Evolutionary conservation across 2,888 invertebrate genomes (phyloP).

Genomic region (Drosophila eohydei): DNA sequence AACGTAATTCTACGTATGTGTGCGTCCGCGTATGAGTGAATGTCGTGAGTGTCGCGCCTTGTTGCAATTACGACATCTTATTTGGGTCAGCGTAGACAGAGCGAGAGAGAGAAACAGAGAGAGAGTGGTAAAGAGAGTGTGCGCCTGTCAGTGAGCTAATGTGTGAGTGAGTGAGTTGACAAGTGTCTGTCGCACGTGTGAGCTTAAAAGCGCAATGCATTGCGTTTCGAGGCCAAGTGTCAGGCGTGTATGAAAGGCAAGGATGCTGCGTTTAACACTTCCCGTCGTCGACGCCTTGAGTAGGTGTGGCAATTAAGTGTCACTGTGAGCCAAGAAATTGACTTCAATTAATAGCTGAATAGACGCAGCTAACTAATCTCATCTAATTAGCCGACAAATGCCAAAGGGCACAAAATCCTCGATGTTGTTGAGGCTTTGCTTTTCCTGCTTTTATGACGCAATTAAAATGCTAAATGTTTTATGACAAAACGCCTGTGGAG

Average conservation of each 20-base stretch:
- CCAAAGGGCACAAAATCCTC: constrained; percentile 31
- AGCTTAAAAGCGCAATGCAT: constrained; percentile 77
- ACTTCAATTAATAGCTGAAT: constrained; percentile 29
- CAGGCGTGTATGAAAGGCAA: constrained; percentile 51
- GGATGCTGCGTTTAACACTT: constrained; percentile 58
- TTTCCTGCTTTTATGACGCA: constrained; percentile 62
- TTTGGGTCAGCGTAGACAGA: constrained; percentile 70
- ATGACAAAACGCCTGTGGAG: constrained; percentile 57
- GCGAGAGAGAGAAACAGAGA: constrained; percentile 14
- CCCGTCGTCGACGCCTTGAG: constrained; percentile 30
- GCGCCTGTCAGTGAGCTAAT: constrained; percentile 16
- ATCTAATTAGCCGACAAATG: constrained; percentile 72
- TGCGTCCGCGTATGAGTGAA: constrained; percentile 26
- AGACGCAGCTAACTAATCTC: constrained; percentile 47
- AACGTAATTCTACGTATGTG: constrained; percentile 50
- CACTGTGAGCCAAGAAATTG: constrained; percentile 28
- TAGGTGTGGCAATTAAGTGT: constrained; percentile 25
- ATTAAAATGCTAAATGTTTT: constrained; percentile 78
- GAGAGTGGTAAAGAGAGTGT: constrained; percentile 19
- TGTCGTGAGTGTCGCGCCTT: constrained; percentile 72
- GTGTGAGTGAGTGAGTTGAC: constrained; percentile 48
- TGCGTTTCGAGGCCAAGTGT: constrained; percentile 77
- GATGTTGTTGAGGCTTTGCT: constrained; percentile 11
- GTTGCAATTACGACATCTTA: constrained; percentile 77
- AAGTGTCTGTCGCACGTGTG: constrained; percentile 69